Evolutionary conservation across 1,140 invertebrate genomes (phyloP), one percentile per base, ranked within the genome.

Genomic region (Leptonema lineaticorne): DNA sequence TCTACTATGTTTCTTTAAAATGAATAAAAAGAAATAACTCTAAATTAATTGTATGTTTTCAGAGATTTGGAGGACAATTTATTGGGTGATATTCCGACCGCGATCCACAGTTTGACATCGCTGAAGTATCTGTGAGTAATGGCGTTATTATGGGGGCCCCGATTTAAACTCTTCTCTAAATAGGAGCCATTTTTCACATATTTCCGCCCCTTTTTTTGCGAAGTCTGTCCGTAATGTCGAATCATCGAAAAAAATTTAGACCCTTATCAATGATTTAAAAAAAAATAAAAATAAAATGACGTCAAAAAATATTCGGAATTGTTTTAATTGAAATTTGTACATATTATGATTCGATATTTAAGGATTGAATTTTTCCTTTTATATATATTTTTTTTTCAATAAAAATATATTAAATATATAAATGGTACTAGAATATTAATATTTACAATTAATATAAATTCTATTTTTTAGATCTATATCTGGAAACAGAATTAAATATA

Each of bases 11-110:
- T n/a, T n/a, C n/a, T n/a, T n/a, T n/a, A n/a, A n/a, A n/a, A n/a
- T n/a, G n/a, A n/a, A n/a, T n/a, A n/a, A n/a, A n/a, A n/a, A n/a
- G n/a, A n/a, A n/a, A n/a, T n/a, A n/a, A n/a, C n/a, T n/a, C n/a
- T n/a, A n/a, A n/a, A n/a, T n/a, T n/a, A 33, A 6, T 33, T 11
- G 30, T 76, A 78, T 75, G 71, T 75, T 84, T 82, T 59, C 77
- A 90, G 89, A 66, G 88, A 91, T 78, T 80, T 91, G 69, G 89
- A 91, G 78, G 88, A 91, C 78, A 91, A 92, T 82, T 79, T 84
- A 69, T 82, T 91, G 73, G 86, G 81, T 57, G 83, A 85, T 67
- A 84, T 91, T 74, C 89, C 90, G 11, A 75, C 77, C 46, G 88
- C 89, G 53, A 78, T 90, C 56, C 82, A 83, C 65, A 85, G 85